phyloP scores from a whole-genome alignment of 1,140 invertebrate genomes.

The Diplogasteroides magnus region DNA sequence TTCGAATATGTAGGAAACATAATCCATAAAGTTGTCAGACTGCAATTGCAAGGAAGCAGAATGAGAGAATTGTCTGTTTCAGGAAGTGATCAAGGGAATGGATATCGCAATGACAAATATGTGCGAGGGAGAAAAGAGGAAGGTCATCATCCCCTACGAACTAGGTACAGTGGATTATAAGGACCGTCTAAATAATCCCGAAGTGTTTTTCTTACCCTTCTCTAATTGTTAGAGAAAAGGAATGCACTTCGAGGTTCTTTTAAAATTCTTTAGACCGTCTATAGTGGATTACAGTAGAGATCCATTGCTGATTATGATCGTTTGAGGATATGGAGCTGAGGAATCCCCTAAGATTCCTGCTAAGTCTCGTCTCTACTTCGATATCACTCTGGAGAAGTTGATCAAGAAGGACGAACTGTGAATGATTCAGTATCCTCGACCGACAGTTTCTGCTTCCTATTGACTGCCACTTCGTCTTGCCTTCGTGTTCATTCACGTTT shows the following conservation, averaged over 20 bases:
- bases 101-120: conserved; percentile 53
- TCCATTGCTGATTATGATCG: too few species aligned
- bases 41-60: too few species aligned
- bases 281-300: too few species aligned
- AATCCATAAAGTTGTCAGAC: too few species aligned
- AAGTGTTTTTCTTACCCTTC: too few species aligned
- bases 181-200: too few species aligned
- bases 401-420: conserved; percentile 48
- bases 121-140: conserved; percentile 51
- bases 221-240: too few species aligned
- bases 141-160: conserved; percentile 46
- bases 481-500: too few species aligned
- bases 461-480: not conserved
- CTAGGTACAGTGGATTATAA: conserved; percentile 32
- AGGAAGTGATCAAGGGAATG: conserved; percentile 49
- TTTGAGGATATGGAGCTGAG: conserved; percentile 34
- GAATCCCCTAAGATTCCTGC: conserved; percentile 41
- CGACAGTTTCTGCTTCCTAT: not conserved
- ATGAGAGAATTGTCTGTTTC: conserved; percentile 9
- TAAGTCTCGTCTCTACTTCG: conserved; percentile 50
- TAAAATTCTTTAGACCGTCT: too few species aligned
- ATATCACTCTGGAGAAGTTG: conserved; percentile 51
- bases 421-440: too few species aligned
- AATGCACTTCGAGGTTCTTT: too few species aligned
- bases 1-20: too few species aligned